Conservation (phyloP, 2,113 vertebrate species). For the Chlorodrepanis virens region DNA sequence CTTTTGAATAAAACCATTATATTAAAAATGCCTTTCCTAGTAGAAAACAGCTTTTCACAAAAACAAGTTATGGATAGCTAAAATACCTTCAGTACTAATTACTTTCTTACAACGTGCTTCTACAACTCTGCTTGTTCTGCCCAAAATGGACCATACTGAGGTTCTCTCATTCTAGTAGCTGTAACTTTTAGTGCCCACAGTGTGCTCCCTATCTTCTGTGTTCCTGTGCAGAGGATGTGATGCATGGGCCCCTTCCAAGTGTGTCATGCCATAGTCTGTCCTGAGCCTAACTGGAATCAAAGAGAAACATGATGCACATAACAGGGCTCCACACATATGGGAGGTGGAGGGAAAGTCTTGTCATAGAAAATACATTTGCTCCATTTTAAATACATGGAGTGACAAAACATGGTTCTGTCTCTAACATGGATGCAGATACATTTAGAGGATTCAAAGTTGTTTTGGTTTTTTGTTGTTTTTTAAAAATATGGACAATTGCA, state of each 20-base stretch:
- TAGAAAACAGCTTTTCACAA: not conserved
- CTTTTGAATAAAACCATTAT: not conserved
- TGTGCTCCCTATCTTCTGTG: not conserved
- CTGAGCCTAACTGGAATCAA: not conserved
- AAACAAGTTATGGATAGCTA: not conserved
- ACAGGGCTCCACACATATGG: fast-evolving
- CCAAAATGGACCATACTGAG: not conserved
- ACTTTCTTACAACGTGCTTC: not conserved
- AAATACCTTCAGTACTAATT: not conserved
- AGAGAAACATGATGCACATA: not conserved
- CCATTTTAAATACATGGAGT: not conserved
- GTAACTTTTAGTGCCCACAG: fast-evolving
- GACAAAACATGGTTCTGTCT: not conserved
- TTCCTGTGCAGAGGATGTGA: not conserved
- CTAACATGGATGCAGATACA: not conserved
- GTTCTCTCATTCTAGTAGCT: not conserved
- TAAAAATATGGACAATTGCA: not conserved
- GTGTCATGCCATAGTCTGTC: not conserved
- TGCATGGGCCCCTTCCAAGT: not conserved
- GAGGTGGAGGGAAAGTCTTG: not conserved
- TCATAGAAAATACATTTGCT: not conserved
- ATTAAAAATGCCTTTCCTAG: not conserved
- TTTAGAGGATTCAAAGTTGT: not conserved
- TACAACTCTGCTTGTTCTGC: not conserved
- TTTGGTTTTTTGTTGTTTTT: not conserved